Conservation (phyloP, 2,888 invertebrate genomes). For the Molanna angustata region DNA sequence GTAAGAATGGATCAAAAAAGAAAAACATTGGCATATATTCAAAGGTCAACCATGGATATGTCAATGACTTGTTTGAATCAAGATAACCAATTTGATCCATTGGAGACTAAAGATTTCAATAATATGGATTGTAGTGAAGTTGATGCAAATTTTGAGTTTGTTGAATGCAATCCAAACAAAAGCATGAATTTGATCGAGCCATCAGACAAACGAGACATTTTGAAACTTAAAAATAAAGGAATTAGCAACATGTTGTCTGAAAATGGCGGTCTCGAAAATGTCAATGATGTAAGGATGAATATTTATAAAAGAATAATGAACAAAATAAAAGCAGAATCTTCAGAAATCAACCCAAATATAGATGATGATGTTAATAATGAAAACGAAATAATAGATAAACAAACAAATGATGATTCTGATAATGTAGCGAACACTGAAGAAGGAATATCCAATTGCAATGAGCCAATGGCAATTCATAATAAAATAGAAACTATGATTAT, state of each 20-base stretch:
- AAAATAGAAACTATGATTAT: too few species aligned
- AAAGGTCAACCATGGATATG: background rate
- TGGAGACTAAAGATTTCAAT: background rate
- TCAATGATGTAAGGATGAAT: background rate
- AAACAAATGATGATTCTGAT: too few species aligned
- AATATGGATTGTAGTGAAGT: background rate
- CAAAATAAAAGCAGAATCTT: background rate
- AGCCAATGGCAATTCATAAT: too few species aligned
- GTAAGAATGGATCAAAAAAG: conserved; percentile 5
- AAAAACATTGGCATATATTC: background rate
- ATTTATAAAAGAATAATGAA: background rate
- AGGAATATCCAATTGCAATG: too few species aligned
- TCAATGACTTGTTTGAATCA: background rate
- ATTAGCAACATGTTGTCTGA: too few species aligned
- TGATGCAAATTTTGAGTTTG: conserved; percentile 4
- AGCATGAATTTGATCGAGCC: background rate
- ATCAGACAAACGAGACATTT: background rate
- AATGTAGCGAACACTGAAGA: too few species aligned
- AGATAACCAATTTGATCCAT: background rate
- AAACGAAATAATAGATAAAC: too few species aligned
- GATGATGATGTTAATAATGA: too few species aligned
- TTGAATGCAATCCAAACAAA: conserved; percentile 1
- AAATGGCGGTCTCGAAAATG: too few species aligned
- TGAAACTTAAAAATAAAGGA: background rate
- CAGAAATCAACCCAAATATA: too few species aligned